These are phyloP conservation scores for Clistopyga incitator DNA, from an alignment of 2,888 invertebrate genomes.

Conservation along the genomic window DNA sequence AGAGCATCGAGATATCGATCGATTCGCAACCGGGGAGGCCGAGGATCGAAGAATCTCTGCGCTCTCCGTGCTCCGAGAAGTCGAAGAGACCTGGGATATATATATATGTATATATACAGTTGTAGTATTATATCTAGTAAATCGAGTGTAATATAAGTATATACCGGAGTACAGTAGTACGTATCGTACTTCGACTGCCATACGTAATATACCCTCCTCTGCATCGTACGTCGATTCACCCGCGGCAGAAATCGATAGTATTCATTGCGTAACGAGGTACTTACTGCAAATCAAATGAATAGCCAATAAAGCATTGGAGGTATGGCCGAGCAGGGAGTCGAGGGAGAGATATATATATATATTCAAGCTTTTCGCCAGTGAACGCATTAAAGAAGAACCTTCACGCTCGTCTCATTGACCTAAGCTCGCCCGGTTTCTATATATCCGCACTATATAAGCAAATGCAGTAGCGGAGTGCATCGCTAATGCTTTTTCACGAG, in stretches of 20 bases:
- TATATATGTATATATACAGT: neutral
- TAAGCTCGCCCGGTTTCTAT: constrained; percentile 37
- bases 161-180: neutral
- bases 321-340: constrained; percentile 45
- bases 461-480: constrained; percentile 41
- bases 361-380: constrained; percentile 23
- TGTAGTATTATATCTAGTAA: constrained; percentile 25
- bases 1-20: constrained; percentile 54
- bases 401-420: constrained; percentile 70
- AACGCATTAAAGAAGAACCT: constrained; percentile 62
- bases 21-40: constrained; percentile 52
- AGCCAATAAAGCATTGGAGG: constrained; percentile 73
- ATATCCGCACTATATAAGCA: constrained; percentile 11
- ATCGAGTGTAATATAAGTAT: constrained; percentile 16
- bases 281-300: constrained; percentile 79
- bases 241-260: constrained; percentile 77
- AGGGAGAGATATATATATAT: constrained; percentile 30
- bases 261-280: constrained; percentile 79
- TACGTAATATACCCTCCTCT: neutral
- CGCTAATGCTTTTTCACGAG: constrained; percentile 44
- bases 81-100: neutral
- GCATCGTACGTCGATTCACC: constrained; percentile 41
- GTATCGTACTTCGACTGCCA: neutral
- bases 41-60: constrained; percentile 29
- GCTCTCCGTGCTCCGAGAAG: constrained; percentile 10